Base-by-base conservation (phyloP, 2,797 vertebrate genomes). In the Helicolenus hilgendorfi region DNA sequence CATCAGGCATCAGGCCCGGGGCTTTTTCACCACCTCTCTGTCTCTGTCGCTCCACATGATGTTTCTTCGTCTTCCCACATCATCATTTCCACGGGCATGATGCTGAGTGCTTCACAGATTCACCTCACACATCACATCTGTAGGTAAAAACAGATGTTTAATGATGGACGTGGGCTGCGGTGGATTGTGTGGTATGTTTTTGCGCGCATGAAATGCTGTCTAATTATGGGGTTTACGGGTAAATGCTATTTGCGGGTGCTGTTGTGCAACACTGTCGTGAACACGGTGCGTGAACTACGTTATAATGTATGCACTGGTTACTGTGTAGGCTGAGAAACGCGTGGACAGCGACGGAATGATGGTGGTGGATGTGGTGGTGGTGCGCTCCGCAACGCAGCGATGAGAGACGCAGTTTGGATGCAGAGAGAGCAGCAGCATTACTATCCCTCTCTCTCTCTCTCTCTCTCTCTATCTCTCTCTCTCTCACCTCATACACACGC, bases 271-370 rank as follows among this genome's bases (percentile, higher is more conserved):
- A 75, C 89, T 75, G 89, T 91, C 78, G 81, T 87, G 94, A 81
- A 91, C 85, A 75, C 49, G 88, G 74, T 81, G 79, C 55, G 84
- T 86, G 84, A 22, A 85, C 79, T 58, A 36, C 56, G 78, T 72
- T 81, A 5, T 88, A 89, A 90, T 92, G 84, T 81, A 63, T 88
- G 95, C 91, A 80, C 93, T 81, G 95, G 88, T 31, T 87, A 85
- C 86, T 94, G 95, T 95, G 96, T 96, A 95, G 96, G 95, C 92
- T 95, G 96, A 89, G 81, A 89, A 94, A 91, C 95, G 94, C 94
- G 94, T 94, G 92, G 93, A 95, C 87, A 88, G 91, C 91, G 89
- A 31, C 72, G 94, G 94, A 94, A 95, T 95, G 95, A 84, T 93
- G 93, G 90, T 87, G 94, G 49, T 55, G 49, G 20, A 95, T 95